Base-by-base conservation (phyloP, 1,140 invertebrate species). In the Aphaenogaster floridana region DNA sequence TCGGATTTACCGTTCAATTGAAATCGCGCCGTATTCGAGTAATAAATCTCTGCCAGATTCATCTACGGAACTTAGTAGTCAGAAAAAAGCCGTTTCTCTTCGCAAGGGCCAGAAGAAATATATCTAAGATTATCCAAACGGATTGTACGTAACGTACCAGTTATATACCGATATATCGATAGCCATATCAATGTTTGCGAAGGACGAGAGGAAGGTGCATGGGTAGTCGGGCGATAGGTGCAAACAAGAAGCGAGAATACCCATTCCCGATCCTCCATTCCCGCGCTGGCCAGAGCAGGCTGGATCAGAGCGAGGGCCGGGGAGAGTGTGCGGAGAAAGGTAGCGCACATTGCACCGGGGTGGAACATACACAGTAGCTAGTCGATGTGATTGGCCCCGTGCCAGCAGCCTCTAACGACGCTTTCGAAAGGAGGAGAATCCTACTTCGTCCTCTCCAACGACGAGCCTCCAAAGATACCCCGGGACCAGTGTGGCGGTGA, bases 311-410 rank as follows among this genome's bases (percentile, higher is more conserved):
- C 87, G 71, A 88, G 63, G 63, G 34, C 6, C 13, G 34, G 45
- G 28, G 89, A 77, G 28, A 61, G 57, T 39, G 76, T 57, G 83
- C n/a, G 42, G 79, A 61, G 74, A 84, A 86, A 89, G 93, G 84
- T 86, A 90, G 68, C 80, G 42, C 80, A 84, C 80, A 63, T 72
- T 91, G 86, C 92, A 91, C 88, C 89, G 54, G 88, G 86, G 66
- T 89, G 89, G 92, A 93, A 94, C 91, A 90, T 94, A 94, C 91
- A 94, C 92, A 92, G 92, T 92, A 94, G 93, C 90, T 89, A 94
- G 94, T 93, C 94, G 93, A 94, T 94, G 94, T 95, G 93, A 94
- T 95, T 95, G 94, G 94, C 93, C 88, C 89, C 77, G 89, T 93
- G 94, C 94, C 94, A 95, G 93, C 88, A 89, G 91, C 89, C 91